These are phyloP conservation scores for Gyps fulvus DNA, from an alignment of 2,113 vertebrate species.

Conservation along the genomic window DNA sequence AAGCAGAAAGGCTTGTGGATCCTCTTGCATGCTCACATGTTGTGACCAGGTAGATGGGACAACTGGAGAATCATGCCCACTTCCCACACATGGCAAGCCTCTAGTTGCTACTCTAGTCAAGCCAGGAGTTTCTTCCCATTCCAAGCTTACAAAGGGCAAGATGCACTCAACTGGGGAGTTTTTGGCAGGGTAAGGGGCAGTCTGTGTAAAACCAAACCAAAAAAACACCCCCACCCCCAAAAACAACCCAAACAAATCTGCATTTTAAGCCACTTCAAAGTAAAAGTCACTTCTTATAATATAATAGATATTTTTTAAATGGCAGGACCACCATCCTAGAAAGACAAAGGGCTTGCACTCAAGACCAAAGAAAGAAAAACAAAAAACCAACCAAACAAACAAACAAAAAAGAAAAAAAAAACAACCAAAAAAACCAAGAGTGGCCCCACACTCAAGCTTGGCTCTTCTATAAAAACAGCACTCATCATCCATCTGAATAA, in stretches of 20 bases:
- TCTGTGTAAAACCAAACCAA: conserved; percentile 15
- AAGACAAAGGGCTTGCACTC: conserved; percentile 51
- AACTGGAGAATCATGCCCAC: conserved; percentile 4
- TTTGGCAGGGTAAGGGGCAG: not conserved
- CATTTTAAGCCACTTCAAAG: conserved; percentile 66
- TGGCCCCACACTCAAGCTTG: conserved; percentile 43
- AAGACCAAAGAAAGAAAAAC: conserved; percentile 39
- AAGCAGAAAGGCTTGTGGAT: conserved; percentile 61
- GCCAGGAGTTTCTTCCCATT: conserved; percentile 21
- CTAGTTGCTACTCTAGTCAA: conserved; percentile 44
- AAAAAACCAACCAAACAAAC: not conserved
- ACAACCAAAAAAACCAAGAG: not conserved
- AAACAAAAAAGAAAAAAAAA: not conserved
- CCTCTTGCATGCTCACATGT: not conserved
- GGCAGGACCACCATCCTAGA: conserved; percentile 76
- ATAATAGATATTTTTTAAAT: conserved; percentile 55
- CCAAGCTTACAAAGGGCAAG: conserved; percentile 29
- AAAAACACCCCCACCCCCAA: not conserved
- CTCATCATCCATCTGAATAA: conserved; percentile 56
- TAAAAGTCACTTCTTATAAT: conserved; percentile 64
- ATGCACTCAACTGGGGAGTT: not conserved
- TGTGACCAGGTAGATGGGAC: not conserved
- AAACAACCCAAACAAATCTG: not conserved
- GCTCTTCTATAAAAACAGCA: conserved; percentile 65
- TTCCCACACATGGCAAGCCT: not conserved